Percentiles rank a stretch among this genome's conserved stretches.
Evolutionary conservation across 2,888 invertebrate genomes (phyloP).

Genomic region (Deroplatys truncata): DNA sequence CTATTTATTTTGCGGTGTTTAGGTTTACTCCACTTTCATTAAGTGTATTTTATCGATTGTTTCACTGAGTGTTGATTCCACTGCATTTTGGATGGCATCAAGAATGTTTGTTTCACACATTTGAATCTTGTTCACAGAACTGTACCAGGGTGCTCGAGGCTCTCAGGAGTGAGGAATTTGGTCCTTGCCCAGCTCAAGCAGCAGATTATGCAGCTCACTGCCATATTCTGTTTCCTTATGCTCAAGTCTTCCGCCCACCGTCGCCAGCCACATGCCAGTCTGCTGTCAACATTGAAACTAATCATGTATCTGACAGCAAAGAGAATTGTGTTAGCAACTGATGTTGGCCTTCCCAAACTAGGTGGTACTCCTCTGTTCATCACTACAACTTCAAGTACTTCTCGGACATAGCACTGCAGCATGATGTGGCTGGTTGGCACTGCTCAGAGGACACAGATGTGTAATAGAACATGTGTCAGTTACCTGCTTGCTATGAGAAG

Average conservation of each 20-base stretch:
- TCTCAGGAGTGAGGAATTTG: constrained; percentile 76
- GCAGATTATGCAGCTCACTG: constrained; percentile 70
- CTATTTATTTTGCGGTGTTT: too few species aligned
- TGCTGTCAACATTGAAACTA: constrained; percentile 32
- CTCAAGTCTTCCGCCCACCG: constrained; percentile 63
- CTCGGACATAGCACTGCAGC: neutral
- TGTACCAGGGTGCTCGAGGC: constrained; percentile 77
- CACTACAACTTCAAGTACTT: neutral
- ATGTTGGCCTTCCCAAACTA: constrained; percentile 33
- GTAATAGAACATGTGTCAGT: neutral
- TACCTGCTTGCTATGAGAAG: neutral
- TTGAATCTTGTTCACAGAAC: constrained; percentile 53
- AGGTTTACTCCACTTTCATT: too few species aligned
- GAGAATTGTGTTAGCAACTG: constrained; percentile 43
- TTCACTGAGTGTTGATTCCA: too few species aligned
- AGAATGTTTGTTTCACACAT: neutral
- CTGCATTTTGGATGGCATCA: too few species aligned
- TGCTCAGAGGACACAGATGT: neutral
- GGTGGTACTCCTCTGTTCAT: constrained; percentile 15
- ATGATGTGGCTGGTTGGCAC: neutral
- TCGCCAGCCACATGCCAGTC: constrained; percentile 33
- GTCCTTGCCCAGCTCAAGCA: constrained; percentile 61
- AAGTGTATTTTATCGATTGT: too few species aligned
- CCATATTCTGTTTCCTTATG: constrained; percentile 71
- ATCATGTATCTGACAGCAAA: constrained; percentile 36